Conservation (phyloP, 2,113 vertebrate species). For the Chiloscyllium plagiosum region DNA sequence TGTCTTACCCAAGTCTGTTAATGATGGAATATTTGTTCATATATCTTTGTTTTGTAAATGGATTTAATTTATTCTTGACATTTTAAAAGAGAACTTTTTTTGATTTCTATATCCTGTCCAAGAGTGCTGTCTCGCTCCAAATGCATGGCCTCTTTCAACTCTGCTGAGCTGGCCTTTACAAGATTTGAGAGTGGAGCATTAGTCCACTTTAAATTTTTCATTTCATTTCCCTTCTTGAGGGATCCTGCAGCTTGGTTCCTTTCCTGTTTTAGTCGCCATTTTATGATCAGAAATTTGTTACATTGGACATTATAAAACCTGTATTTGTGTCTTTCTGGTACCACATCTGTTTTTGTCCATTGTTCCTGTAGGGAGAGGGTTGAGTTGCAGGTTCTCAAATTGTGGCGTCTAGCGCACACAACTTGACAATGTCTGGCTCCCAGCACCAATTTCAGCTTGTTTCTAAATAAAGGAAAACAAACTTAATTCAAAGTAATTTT, state of each 20-base stretch:
- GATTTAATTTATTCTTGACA: slow-evolving; percentile 18
- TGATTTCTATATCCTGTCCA: background rate
- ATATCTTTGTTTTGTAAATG: slow-evolving; percentile 23
- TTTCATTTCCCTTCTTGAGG: background rate
- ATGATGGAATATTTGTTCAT: slow-evolving; percentile 28
- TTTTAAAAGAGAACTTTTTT: background rate
- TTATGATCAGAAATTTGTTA: background rate
- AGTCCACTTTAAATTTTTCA: background rate
- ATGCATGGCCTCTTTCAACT: background rate
- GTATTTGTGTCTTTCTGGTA: background rate
- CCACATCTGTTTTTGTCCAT: background rate
- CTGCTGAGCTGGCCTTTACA: background rate
- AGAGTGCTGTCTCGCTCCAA: background rate
- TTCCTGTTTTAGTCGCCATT: background rate
- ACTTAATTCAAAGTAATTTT: slow-evolving; percentile 15
- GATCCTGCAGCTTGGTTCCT: background rate
- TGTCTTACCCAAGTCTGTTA: slow-evolving; percentile 25
- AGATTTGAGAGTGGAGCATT: background rate
- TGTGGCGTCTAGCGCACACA: background rate
- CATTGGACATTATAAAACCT: background rate
- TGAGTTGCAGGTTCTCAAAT: background rate
- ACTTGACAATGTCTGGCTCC: background rate
- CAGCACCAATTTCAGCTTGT: slow-evolving; percentile 27
- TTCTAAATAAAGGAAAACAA: slow-evolving; percentile 10
- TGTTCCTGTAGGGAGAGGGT: background rate